Evolutionary conservation across 2,797 vertebrate species (phyloP).

Genomic region (Labroides dimidiatus): DNA sequence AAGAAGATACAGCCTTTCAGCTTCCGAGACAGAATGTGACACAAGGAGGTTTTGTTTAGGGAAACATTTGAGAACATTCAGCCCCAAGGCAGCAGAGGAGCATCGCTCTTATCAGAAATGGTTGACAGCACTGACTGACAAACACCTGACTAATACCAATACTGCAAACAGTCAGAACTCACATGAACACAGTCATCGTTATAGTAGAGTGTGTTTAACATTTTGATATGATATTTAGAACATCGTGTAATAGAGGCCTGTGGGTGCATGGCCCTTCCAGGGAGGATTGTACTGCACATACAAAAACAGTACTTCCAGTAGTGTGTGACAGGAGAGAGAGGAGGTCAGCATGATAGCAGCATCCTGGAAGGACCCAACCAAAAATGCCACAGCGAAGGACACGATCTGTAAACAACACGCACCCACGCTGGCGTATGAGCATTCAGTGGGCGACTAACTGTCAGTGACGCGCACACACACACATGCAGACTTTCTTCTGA

Average conservation of each 20-base stretch:
- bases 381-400: slow-evolving; percentile 74
- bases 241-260: slow-evolving; percentile 20
- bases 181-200: slow-evolving; percentile 16
- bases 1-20: slow-evolving; percentile 40
- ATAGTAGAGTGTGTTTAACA: slow-evolving; percentile 10
- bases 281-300: slow-evolving; percentile 39
- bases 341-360: slow-evolving; percentile 80
- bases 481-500: slow-evolving; percentile 50
- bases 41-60: slow-evolving; percentile 72
- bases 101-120: slow-evolving; percentile 67
- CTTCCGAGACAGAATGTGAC: slow-evolving; percentile 47
- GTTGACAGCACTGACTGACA: slow-evolving; percentile 40
- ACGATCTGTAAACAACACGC: slow-evolving; percentile 73
- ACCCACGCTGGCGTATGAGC: slow-evolving; percentile 69
- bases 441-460: slow-evolving; percentile 66
- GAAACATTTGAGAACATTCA: slow-evolving; percentile 61
- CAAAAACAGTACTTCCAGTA: slow-evolving; percentile 69
- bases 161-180: slow-evolving; percentile 11
- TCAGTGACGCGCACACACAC: slow-evolving; percentile 42
- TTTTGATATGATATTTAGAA: slow-evolving; percentile 18
- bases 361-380: slow-evolving; percentile 77
- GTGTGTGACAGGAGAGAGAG: slow-evolving; percentile 66
- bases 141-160: slow-evolving; percentile 59
- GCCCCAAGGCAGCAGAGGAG: slow-evolving; percentile 57
- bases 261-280: slow-evolving; percentile 20